These are phyloP conservation scores for Drosophila arawakana DNA, from an alignment of 1,140 invertebrate species.

Conservation along the genomic window DNA sequence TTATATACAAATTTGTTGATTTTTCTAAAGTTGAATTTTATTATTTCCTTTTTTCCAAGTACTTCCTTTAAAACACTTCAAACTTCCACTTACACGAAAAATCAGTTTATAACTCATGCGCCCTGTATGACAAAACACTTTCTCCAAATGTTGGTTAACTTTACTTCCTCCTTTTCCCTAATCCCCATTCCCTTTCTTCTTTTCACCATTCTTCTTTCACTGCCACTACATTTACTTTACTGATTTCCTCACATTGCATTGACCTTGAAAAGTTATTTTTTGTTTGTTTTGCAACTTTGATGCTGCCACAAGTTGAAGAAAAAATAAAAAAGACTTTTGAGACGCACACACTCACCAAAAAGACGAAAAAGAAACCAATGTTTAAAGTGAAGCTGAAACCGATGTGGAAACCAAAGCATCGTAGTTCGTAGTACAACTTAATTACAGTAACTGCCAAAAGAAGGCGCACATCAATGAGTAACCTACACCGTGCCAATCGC, in stretches of 20 bases:
- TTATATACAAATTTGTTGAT: too few relatives aligned
- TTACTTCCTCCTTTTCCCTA: background rate
- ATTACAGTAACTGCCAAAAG: conserved; percentile 73
- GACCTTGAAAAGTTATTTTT: conserved; percentile 59
- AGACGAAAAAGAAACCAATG: background rate
- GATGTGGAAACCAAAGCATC: conserved; percentile 32
- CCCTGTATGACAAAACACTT: conserved; percentile 13
- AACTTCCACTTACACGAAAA: background rate
- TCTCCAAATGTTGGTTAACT: conserved; percentile 8
- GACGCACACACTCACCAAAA: conserved; percentile 6
- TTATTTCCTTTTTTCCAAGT: background rate
- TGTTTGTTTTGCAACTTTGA: conserved; percentile 40
- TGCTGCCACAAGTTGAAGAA: conserved; percentile 26
- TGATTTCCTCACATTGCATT: conserved; percentile 3
- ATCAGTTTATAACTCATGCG: conserved; percentile 2
- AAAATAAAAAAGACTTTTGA: conserved; percentile 26
- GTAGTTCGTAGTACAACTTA: conserved; percentile 80
- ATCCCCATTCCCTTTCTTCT: background rate
- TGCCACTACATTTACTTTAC: too few relatives aligned
- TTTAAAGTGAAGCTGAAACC: conserved; percentile 14
- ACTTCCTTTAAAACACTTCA: background rate
- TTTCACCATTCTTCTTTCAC: too few relatives aligned
- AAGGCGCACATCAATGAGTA: conserved; percentile 24
- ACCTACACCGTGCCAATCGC: conserved; percentile 14
- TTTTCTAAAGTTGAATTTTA: too few relatives aligned